Evolutionary conservation across 64 coral and sea anemone genomes (phyloP).

Genomic region (Porites lutea): DNA sequence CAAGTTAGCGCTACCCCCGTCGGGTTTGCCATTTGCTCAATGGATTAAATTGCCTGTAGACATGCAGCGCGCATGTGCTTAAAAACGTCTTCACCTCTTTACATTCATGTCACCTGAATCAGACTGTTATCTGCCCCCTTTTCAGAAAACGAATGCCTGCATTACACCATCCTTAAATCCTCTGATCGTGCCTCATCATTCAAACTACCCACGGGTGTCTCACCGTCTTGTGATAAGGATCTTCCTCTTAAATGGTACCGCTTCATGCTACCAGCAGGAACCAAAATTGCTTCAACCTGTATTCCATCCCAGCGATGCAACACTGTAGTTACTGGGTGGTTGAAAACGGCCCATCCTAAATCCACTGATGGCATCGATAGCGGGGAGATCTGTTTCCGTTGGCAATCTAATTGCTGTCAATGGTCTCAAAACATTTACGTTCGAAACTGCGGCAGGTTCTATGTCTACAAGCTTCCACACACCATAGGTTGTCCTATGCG

Average conservation of each 20-base stretch:
- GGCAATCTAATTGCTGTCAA: neutral
- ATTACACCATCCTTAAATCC: slow-evolving; percentile 12
- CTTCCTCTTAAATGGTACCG: slow-evolving; percentile 39
- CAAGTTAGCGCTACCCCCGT: no score
- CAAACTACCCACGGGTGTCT: no score
- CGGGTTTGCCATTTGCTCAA: no score
- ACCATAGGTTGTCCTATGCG: neutral
- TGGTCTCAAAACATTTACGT: slow-evolving; percentile 23
- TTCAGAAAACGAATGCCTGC: slow-evolving; percentile 20
- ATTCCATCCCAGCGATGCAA: neutral
- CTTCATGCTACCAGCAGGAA: slow-evolving; percentile 9
- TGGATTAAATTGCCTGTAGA: no score
- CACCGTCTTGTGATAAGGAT: neutral
- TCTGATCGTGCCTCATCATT: neutral
- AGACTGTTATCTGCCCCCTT: no score
- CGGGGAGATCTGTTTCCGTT: slow-evolving; percentile 57
- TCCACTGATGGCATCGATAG: slow-evolving; percentile 34
- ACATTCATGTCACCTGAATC: no score
- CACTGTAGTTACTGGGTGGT: slow-evolving; percentile 29
- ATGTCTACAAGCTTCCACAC: slow-evolving; percentile 57
- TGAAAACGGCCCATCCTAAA: slow-evolving; percentile 13
- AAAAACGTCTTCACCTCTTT: no score
- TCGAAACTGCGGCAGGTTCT: slow-evolving; percentile 64
- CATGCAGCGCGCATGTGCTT: no score
- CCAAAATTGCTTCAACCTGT: slow-evolving; percentile 13